Evolutionary conservation across 2,113 vertebrate genomes (phyloP).

Genomic region (Eonycteris spelaea): DNA sequence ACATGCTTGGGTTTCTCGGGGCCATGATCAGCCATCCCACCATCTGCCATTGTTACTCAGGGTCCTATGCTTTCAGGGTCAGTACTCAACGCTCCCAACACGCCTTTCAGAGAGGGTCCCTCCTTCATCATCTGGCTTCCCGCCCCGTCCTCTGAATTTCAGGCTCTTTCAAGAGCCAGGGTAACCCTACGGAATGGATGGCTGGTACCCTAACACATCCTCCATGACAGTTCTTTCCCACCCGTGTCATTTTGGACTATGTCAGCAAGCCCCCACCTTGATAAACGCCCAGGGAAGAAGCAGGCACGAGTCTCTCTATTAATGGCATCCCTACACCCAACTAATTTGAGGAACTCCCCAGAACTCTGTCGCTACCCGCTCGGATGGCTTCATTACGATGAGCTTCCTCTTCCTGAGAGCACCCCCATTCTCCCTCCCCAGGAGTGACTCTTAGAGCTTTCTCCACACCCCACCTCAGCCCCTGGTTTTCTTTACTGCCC

Average conservation of each 20-base stretch:
- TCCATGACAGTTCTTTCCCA: not conserved
- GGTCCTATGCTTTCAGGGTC: too few relatives aligned
- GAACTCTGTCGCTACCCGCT: not conserved
- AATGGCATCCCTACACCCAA: not conserved
- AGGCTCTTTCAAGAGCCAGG: not conserved
- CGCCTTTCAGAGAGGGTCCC: not conserved
- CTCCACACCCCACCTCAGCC: not conserved
- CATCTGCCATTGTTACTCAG: too few relatives aligned
- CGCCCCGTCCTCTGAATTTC: not conserved
- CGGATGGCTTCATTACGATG: not conserved
- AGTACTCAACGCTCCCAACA: not conserved
- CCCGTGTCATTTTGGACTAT: rapidly evolving
- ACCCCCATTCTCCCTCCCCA: too few relatives aligned
- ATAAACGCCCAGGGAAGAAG: not conserved
- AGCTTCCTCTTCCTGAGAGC: not conserved
- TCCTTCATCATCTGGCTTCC: not conserved
- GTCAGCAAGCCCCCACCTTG: not conserved
- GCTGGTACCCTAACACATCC: rapidly evolving
- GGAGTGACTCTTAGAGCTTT: not conserved
- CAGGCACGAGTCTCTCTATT: not conserved
- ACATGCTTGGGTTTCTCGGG: not conserved
- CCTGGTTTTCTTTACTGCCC: not conserved
- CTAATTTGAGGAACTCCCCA: not conserved
- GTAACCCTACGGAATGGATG: too few relatives aligned
- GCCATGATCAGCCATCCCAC: too few relatives aligned